Percentiles rank a stretch among this genome's conserved stretches.
phyloP scores from a whole-genome alignment of 2,797 vertebrate genomes.

The Echiichthys vipera region DNA sequence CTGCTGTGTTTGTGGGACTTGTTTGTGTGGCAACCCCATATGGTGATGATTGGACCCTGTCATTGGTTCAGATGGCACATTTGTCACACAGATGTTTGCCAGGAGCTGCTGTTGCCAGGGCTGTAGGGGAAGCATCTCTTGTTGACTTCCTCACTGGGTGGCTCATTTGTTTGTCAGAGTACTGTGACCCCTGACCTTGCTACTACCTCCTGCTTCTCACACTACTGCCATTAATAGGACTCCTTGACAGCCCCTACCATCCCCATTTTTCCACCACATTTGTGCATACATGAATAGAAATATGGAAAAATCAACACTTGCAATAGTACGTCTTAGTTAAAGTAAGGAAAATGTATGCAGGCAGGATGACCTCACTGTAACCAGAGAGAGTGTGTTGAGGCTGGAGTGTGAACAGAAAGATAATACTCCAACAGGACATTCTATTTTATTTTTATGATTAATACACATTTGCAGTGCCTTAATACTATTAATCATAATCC shows the following conservation, averaged over 20 bases:
- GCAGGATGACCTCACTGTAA: conserved; percentile 36
- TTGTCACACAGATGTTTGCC: conserved; percentile 83
- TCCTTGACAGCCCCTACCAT: conserved; percentile 7
- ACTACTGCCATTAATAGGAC: conserved; percentile 49
- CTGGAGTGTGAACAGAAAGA: conserved; percentile 8
- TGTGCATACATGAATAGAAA: conserved; percentile 30
- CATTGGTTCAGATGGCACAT: conserved; percentile 76
- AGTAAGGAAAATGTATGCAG: conserved; percentile 28
- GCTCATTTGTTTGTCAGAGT: conserved; percentile 76
- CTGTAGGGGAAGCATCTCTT: conserved; percentile 67
- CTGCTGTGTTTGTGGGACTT: conserved; percentile 58
- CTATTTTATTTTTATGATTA: conserved; percentile 12
- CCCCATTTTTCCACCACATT: not conserved
- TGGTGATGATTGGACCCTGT: conserved; percentile 68
- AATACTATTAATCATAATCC: conserved; percentile 25
- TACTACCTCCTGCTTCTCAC: conserved; percentile 59
- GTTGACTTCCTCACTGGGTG: conserved; percentile 77
- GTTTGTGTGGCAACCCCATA: conserved; percentile 67
- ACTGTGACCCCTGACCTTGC: conserved; percentile 73
- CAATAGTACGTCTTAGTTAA: conserved; percentile 45
- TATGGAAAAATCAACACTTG: conserved; percentile 55
- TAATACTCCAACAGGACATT: conserved; percentile 1
- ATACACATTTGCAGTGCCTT: conserved; percentile 21
- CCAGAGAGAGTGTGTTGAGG: conserved; percentile 14
- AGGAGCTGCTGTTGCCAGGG: conserved; percentile 71